phyloP scores from a whole-genome alignment of 92 coral and sea anemone genomes.

The Zoanthus sociatus region DNA sequence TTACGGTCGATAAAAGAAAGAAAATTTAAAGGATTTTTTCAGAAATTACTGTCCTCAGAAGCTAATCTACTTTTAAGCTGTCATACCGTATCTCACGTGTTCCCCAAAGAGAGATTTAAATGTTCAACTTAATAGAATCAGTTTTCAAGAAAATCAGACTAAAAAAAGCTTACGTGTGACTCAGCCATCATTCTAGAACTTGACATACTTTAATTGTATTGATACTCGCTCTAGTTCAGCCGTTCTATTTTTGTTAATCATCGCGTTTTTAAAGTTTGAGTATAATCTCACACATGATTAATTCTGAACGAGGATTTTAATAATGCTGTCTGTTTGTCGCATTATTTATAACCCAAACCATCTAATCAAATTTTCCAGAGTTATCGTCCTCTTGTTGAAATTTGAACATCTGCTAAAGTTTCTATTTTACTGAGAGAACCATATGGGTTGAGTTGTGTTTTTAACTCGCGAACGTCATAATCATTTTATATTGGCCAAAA shows the following conservation, averaged over 20 bases:
- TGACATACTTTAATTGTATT: not conserved
- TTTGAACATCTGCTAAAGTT: not conserved
- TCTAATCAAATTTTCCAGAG: slow-evolving; percentile 10
- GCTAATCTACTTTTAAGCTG: not conserved
- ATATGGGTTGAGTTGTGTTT: no score
- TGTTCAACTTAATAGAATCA: not conserved
- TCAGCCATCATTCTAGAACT: not conserved
- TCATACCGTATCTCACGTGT: not conserved
- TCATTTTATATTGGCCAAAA: no score
- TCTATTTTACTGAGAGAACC: not conserved
- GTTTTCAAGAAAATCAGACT: not conserved
- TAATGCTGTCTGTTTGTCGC: not conserved
- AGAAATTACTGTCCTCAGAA: not conserved
- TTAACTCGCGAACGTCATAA: no score
- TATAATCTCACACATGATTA: not conserved
- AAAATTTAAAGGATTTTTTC: no score
- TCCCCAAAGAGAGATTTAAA: not conserved
- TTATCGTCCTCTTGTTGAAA: not conserved
- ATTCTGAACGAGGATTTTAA: not conserved
- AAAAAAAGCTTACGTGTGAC: not conserved
- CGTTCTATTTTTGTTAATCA: not conserved
- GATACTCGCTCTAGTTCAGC: not conserved
- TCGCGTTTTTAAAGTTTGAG: not conserved
- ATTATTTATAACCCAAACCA: not conserved
- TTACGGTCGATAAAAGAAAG: no score